Percentiles rank a stretch among this genome's conserved stretches.
These are phyloP conservation scores for Hypomesus transpacificus DNA, from an alignment of 2,113 vertebrate species.

Conservation along the genomic window DNA sequence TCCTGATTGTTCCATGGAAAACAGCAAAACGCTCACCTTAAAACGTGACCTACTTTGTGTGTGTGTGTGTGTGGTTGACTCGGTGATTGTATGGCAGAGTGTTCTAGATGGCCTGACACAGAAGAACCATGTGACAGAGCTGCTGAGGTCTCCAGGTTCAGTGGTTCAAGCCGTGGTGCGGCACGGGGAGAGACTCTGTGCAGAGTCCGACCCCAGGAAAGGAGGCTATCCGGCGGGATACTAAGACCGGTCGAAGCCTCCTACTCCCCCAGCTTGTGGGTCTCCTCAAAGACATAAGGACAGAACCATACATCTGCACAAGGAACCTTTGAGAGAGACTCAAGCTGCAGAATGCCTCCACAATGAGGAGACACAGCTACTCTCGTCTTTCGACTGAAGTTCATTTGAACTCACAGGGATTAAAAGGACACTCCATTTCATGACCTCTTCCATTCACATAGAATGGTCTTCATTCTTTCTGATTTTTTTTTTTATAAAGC, in stretches of 20 bases:
- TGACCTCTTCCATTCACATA: slow-evolving; percentile 32
- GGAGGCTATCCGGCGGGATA: slow-evolving; percentile 75
- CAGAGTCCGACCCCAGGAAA: slow-evolving; percentile 68
- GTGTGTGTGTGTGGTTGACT: slow-evolving; percentile 7
- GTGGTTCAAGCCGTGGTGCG: slow-evolving; percentile 73
- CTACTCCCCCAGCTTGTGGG: slow-evolving; percentile 9
- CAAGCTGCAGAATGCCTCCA: slow-evolving; percentile 10
- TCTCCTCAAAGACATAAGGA: slow-evolving; percentile 42
- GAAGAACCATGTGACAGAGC: slow-evolving; percentile 72
- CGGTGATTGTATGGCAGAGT: slow-evolving; percentile 46
- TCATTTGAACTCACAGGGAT: slow-evolving; percentile 28
- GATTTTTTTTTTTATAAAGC: slow-evolving; percentile 30
- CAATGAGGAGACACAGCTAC: slow-evolving; percentile 41
- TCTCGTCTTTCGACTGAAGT: slow-evolving; percentile 14
- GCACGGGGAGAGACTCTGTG: slow-evolving; percentile 40
- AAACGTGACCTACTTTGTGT: background rate
- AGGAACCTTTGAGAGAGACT: slow-evolving; percentile 21
- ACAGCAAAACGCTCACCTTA: too few relatives aligned
- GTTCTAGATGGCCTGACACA: slow-evolving; percentile 66
- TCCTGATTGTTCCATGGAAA: too few relatives aligned
- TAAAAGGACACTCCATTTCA: slow-evolving; percentile 24
- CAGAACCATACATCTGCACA: slow-evolving; percentile 28
- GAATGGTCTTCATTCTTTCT: slow-evolving; percentile 18
- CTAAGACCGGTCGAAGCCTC: slow-evolving; percentile 46
- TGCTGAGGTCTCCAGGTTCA: slow-evolving; percentile 55